Conservation (phyloP, 2,888 invertebrate genomes). For the Lysandra coridon region DNA sequence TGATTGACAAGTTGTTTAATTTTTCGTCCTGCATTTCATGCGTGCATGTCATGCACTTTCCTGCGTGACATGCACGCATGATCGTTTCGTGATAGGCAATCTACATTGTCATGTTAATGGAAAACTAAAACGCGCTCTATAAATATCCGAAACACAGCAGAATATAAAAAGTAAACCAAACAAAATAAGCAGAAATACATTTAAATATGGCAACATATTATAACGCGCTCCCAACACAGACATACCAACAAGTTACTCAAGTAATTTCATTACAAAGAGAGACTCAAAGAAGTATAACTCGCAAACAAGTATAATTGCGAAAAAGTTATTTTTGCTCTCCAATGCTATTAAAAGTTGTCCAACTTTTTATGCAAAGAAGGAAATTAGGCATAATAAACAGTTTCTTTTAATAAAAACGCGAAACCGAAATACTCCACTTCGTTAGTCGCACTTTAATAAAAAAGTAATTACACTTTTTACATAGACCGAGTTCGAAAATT, state of each 20-base stretch:
- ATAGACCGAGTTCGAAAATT: slow-evolving; percentile 48
- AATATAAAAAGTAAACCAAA: background rate
- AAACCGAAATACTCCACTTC: slow-evolving; percentile 32
- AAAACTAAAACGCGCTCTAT: background rate
- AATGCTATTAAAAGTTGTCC: slow-evolving; percentile 24
- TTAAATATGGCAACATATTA: background rate
- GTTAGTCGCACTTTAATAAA: slow-evolving; percentile 38
- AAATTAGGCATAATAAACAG: slow-evolving; percentile 35
- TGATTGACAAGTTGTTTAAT: too few relatives aligned
- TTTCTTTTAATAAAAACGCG: slow-evolving; percentile 33
- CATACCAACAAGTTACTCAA: slow-evolving; percentile 3
- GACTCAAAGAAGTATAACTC: slow-evolving; percentile 19
- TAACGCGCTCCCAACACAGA: background rate
- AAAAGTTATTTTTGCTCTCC: slow-evolving; percentile 26
- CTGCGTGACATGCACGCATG: too few relatives aligned
- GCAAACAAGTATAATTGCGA: slow-evolving; percentile 20
- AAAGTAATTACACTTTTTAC: slow-evolving; percentile 40
- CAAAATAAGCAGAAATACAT: background rate
- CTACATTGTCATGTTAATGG: too few relatives aligned
- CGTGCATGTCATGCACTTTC: too few relatives aligned
- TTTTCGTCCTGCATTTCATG: too few relatives aligned
- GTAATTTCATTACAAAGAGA: background rate
- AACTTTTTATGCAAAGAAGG: slow-evolving; percentile 11
- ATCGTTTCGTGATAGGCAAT: too few relatives aligned
- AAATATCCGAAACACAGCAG: background rate